Base-by-base conservation (phyloP, 1,140 invertebrate species). In the Aporrectodea caliginosa region DNA sequence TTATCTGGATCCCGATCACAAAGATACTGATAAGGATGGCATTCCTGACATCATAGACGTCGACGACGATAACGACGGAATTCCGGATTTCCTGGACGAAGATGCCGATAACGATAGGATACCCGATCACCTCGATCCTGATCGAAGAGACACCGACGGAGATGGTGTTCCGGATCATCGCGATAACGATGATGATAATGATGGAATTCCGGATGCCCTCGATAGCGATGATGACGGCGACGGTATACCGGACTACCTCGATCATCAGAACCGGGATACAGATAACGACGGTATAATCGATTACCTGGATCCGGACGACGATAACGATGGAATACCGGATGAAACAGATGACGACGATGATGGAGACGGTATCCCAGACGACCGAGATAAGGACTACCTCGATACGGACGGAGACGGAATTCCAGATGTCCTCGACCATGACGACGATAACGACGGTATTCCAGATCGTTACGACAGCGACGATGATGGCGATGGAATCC, bases 281-380 rank as follows among this genome's bases (percentile, higher is more conserved):
- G 77, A 78, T 68, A 71, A 71, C 33, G 77, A 78, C 43, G 77
- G 77, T 30, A 78, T 78, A 22, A 35, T 58, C 1, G 77, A 78
- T 78, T 31, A 69, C 31, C 27, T 78, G 1, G 77, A 78, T 69
- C 27, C 35, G 6, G 77, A 78, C 33, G 43, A 78, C 68, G 77
- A 78, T 33, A 78, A 78, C 69, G 77, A 78, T 78, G 77, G 77
- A 35, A 78, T 78, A 2, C 77, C 69, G 12, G 77, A 78, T 70
- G 31, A 69, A 16, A 29, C 32, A 27, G 77, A 78, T 30, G 69
- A 78, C 43, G 77, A 78, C 33, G 34, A 78, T 14, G 33, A 43
- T 29, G 33, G 43, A 30, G 30, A 43, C 43, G 43, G 43, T 35
- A 58, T 76, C 34, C 34, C 16, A 14, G 33, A 27, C 43, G 27